Conservation (phyloP, 2,888 invertebrate genomes). For the Melinaea marsaeus region DNA sequence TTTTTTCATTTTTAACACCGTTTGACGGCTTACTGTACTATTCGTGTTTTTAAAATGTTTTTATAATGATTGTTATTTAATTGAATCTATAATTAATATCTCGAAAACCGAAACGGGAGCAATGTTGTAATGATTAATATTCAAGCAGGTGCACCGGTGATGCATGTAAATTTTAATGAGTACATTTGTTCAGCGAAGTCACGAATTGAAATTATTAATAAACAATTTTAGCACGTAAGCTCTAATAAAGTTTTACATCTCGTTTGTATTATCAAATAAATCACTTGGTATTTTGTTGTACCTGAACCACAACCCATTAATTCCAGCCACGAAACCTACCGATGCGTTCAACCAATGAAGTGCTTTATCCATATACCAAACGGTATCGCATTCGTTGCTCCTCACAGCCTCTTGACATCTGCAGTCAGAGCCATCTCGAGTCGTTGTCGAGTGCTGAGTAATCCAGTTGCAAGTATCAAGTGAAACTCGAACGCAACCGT, state of each 20-base stretch:
- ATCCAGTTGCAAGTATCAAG: conserved; percentile 58
- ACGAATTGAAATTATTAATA: no score
- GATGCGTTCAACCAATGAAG: conserved; percentile 18
- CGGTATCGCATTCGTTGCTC: conserved; percentile 26
- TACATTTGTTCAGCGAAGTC: no score
- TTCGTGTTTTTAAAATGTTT: conserved; percentile 11
- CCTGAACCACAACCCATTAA: conserved; percentile 7
- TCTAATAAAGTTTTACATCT: not conserved
- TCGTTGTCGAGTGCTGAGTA: conserved; percentile 62
- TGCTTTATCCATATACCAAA: conserved; percentile 16
- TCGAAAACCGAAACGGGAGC: no score
- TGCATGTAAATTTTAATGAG: no score
- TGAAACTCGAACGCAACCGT: conserved; percentile 57
- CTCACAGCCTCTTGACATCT: conserved; percentile 51
- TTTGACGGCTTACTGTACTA: conserved; percentile 14
- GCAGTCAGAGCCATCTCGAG: conserved; percentile 65
- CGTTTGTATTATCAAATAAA: no score
- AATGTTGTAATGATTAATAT: no score
- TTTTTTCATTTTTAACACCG: conserved; percentile 17
- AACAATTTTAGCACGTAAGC: no score
- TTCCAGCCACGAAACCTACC: conserved; percentile 16
- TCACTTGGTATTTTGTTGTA: no score
- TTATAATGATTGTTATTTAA: no score
- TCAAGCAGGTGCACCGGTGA: no score
- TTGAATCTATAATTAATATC: no score